phyloP scores from a whole-genome alignment of 2,888 invertebrate genomes.

The Andrena dorsata region DNA sequence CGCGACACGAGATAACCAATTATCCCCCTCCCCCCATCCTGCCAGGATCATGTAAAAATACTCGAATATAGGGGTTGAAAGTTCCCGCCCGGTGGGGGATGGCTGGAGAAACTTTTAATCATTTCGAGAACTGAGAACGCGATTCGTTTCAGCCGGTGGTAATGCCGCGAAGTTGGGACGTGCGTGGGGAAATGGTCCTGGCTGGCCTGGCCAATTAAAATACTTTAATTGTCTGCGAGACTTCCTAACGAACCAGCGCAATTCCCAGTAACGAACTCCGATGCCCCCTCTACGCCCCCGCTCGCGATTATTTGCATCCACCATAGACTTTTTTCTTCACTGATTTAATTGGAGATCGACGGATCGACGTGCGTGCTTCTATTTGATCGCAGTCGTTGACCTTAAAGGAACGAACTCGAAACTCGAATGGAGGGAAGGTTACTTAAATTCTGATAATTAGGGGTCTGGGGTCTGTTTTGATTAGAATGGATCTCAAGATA shows the following conservation, averaged over 20 bases:
- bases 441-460: neutral
- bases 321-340: constrained; percentile 1
- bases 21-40: neutral
- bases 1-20: neutral
- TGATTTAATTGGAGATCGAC: constrained; percentile 48
- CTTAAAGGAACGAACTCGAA: constrained; percentile 1
- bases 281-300: neutral
- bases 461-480: neutral
- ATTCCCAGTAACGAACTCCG: constrained; percentile 66
- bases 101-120: constrained; percentile 47
- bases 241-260: constrained; percentile 61
- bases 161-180: constrained; percentile 50
- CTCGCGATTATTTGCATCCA: constrained; percentile 44
- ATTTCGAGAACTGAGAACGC: constrained; percentile 51
- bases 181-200: constrained; percentile 46
- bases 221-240: constrained; percentile 65
- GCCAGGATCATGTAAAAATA: neutral
- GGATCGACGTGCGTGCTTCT: neutral
- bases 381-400: neutral
- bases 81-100: neutral
- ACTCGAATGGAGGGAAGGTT: no score
- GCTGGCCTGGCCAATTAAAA: constrained; percentile 55
- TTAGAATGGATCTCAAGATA: neutral
- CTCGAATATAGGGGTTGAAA: constrained; percentile 14
- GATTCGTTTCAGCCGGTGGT: constrained; percentile 47